A percentile compares a stretch with the other conserved stretches of the same genome.
Conservation (phyloP, 2,113 vertebrate genomes). For the Notarius quadriscutis region DNA sequence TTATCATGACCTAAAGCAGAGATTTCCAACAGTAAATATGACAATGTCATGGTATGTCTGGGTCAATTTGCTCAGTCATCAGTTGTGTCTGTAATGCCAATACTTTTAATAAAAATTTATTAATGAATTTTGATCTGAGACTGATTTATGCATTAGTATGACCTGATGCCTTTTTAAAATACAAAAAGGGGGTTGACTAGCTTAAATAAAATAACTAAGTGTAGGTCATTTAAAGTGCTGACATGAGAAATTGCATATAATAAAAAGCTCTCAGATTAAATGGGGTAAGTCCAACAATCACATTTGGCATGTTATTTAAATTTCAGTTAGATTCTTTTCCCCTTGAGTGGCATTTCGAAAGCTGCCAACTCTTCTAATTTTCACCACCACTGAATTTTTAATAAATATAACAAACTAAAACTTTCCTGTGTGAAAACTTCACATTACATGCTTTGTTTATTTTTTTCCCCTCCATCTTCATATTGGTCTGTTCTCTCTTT, state of each 20-base stretch:
- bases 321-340: too few relatives aligned
- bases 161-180: too few relatives aligned
- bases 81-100: conserved; percentile 62
- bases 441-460: background rate
- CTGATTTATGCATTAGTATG: background rate
- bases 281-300: too few relatives aligned
- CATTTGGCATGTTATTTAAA: too few relatives aligned
- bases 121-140: conserved; percentile 26
- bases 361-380: too few relatives aligned
- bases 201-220: too few relatives aligned
- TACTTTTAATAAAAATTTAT: conserved; percentile 73
- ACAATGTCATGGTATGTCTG: background rate
- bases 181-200: too few relatives aligned
- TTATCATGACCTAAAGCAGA: background rate
- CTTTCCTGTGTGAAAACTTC: background rate
- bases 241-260: background rate
- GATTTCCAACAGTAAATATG: background rate
- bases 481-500: background rate
- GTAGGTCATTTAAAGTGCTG: background rate
- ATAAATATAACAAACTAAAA: too few relatives aligned
- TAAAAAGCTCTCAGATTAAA: too few relatives aligned
- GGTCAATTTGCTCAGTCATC: conserved; percentile 55
- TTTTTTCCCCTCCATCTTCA: background rate
- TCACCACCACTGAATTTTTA: too few relatives aligned
- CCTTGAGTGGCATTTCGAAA: too few relatives aligned